A percentile compares a stretch with the other conserved stretches of the same genome.
Evolutionary conservation across 2,888 invertebrate species (phyloP).

Genomic region (Odiellus spinosus): DNA sequence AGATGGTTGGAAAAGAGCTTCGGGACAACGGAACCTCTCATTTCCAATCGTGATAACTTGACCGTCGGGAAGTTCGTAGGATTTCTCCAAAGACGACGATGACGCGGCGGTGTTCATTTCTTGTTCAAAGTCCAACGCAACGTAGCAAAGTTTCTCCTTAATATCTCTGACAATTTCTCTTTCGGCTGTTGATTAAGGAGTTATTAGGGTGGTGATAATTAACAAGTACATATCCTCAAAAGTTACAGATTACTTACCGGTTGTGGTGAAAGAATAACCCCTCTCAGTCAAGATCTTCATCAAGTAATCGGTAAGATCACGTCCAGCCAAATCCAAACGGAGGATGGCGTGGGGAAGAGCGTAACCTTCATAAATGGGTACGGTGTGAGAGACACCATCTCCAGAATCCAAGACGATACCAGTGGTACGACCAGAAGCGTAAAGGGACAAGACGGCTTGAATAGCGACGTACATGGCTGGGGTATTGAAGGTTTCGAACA

Average conservation of each 20-base stretch:
- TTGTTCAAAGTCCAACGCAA: conserved; percentile 84
- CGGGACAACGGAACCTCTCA: conserved; percentile 74
- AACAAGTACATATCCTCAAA: too few species aligned
- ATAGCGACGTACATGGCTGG: conserved; percentile 91
- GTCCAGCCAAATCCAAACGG: conserved; percentile 89
- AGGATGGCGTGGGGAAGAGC: conserved; percentile 90
- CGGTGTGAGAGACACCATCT: conserved; percentile 89
- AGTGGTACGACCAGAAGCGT: conserved; percentile 89
- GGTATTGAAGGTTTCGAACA: conserved; percentile 62
- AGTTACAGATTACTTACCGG: conserved; percentile 53
- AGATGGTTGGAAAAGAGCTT: conserved; percentile 75
- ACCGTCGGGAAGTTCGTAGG: conserved; percentile 80
- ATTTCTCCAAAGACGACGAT: conserved; percentile 78
- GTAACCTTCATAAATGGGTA: conserved; percentile 82
- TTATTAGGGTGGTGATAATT: too few species aligned
- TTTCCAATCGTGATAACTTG: conserved; percentile 58
- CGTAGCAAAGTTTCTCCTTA: conserved; percentile 86
- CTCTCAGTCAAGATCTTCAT: conserved; percentile 94
- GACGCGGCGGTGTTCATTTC: conserved; percentile 87
- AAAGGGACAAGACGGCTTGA: conserved; percentile 79
- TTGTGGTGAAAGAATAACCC: conserved; percentile 87
- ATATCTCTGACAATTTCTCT: conserved; percentile 89
- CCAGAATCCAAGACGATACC: conserved; percentile 91
- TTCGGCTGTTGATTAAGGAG: conserved; percentile 34
- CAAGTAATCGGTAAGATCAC: conserved; percentile 90